Evolutionary conservation across 1,140 invertebrate species (phyloP).

Genomic region (Drosophila mojavensis): DNA sequence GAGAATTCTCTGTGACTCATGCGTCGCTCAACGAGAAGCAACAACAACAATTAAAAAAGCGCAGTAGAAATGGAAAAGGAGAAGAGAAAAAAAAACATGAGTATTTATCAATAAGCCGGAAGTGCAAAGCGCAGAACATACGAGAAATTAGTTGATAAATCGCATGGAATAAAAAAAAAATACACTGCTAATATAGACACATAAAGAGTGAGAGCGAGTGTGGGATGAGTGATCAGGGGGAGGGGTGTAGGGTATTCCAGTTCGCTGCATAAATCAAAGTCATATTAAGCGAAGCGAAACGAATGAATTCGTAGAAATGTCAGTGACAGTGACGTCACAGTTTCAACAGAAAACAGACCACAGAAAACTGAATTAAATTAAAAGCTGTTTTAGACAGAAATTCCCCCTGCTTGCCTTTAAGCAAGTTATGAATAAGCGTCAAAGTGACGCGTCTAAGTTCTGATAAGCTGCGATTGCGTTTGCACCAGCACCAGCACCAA

Average conservation of each 20-base stretch:
- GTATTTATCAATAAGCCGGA: conserved; percentile 42
- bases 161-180: not conserved
- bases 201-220: not conserved
- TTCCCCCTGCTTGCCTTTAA: conserved; percentile 10
- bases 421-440: conserved; percentile 52
- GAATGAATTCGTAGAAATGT: conserved; percentile 42
- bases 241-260: not conserved
- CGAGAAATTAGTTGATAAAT: conserved; percentile 45
- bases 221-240: not conserved
- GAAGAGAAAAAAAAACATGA: conserved; percentile 5
- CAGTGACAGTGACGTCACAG: conserved; percentile 39
- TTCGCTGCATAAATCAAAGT: conserved; percentile 43
- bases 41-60: conserved; percentile 23
- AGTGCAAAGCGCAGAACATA: conserved; percentile 41
- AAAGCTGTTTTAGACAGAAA: conserved; percentile 22
- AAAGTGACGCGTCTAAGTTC: conserved; percentile 43
- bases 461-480: conserved; percentile 44
- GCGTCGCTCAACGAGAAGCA: conserved; percentile 22
- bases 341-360: conserved; percentile 19
- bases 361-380: conserved; percentile 22
- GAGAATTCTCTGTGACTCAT: conserved; percentile 28
- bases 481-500: not conserved
- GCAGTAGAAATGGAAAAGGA: conserved; percentile 36
- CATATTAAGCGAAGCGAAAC: conserved; percentile 38
- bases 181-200: conserved; percentile 4